A percentile compares a stretch with the other conserved stretches of the same genome.
phyloP scores from a whole-genome alignment of 2,888 invertebrate genomes.

The Alloscopus bannaensis region DNA sequence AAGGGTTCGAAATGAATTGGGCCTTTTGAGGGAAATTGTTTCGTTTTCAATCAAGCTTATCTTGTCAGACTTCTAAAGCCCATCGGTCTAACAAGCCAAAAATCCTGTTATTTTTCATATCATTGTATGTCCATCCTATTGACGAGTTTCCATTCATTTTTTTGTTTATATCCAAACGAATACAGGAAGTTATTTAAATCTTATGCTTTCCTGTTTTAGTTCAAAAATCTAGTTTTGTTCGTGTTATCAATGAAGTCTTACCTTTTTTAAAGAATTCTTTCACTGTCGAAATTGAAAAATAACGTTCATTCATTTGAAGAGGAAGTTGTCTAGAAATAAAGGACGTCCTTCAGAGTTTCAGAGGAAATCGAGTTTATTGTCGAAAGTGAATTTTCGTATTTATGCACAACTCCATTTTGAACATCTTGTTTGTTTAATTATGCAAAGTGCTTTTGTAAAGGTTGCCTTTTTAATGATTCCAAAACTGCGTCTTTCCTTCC shows the following conservation, averaged over 20 bases:
- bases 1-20: too few species aligned
- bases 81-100: neutral
- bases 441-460: neutral
- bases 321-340: too few species aligned
- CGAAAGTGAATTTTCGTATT: too few species aligned
- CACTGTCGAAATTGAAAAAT: too few species aligned
- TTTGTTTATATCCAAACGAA: neutral
- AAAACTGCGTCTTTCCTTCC: too few species aligned
- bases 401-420: too few species aligned
- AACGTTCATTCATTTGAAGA: too few species aligned
- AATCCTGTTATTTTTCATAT: constrained; percentile 9
- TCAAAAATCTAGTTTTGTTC: neutral
- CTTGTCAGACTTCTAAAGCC: neutral
- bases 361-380: too few species aligned
- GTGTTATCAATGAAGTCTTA: neutral
- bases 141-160: constrained; percentile 1
- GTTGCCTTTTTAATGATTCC: too few species aligned
- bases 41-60: constrained; percentile 19
- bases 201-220: constrained; percentile 2
- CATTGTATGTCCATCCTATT: constrained; percentile 17
- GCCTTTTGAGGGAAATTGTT: too few species aligned
- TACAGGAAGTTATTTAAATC: constrained; percentile 14
- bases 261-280: neutral
- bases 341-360: too few species aligned
- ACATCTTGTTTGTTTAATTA: constrained; percentile 14